phyloP scores from a whole-genome alignment of 2,797 vertebrate genomes.

The Cyclura pinguis region DNA sequence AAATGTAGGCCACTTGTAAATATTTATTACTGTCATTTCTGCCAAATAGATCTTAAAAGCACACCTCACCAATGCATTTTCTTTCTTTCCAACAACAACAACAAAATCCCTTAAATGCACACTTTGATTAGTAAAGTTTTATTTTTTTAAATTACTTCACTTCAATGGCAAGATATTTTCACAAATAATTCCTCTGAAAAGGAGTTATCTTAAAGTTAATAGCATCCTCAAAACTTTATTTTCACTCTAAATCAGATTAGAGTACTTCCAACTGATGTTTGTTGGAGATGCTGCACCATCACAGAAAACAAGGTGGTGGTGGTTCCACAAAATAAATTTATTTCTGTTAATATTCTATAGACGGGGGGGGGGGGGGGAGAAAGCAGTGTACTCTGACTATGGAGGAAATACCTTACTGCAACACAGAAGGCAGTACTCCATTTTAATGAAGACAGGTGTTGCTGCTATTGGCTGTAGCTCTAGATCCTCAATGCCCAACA shows the following conservation, averaged over 20 bases:
- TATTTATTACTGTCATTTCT: conserved; percentile 61
- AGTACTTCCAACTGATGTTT: not conserved
- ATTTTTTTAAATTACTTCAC: conserved; percentile 44
- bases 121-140: conserved; percentile 11
- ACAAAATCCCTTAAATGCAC: not conserved
- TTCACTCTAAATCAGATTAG: not conserved
- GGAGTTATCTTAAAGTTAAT: not conserved
- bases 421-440: not conserved
- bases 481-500: not conserved
- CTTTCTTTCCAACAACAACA: conserved; percentile 25
- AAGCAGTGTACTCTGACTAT: not conserved
- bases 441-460: no score
- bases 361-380: conserved; percentile 12
- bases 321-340: conserved; percentile 47
- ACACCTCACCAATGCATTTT: not conserved
- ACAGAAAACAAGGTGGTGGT: conserved; percentile 40
- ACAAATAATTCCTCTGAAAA: not conserved
- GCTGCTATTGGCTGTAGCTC: not conserved
- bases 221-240: conserved; percentile 11
- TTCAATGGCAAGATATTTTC: not conserved
- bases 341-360: conserved; percentile 25
- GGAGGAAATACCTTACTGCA: conserved; percentile 27
- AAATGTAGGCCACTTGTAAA: not conserved
- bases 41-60: conserved; percentile 36
- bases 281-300: conserved; percentile 17